A percentile compares a stretch with the other conserved stretches of the same genome.
Evolutionary conservation across 2,888 invertebrate genomes (phyloP).

Genomic region (Apodemia hepburni): DNA sequence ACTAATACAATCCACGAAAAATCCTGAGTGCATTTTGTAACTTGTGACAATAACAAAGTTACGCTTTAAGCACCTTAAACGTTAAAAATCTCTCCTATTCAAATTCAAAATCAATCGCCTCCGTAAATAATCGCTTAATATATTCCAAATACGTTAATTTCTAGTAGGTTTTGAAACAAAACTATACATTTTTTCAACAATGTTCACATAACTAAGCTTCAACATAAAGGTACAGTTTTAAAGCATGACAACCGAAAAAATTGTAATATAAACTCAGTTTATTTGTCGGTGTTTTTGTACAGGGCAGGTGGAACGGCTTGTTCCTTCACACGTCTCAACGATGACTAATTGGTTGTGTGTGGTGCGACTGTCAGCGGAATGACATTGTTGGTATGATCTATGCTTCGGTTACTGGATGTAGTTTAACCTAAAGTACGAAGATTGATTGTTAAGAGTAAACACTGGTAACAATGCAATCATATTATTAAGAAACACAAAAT

Average conservation of each 20-base stretch:
- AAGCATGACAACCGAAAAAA: slow-evolving; percentile 50
- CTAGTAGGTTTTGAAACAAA: slow-evolving; percentile 20
- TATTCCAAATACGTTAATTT: slow-evolving; percentile 2
- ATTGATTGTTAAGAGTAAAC: too few relatives aligned
- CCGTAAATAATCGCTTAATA: slow-evolving; percentile 1
- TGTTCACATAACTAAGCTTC: slow-evolving; percentile 27
- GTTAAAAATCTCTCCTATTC: not conserved
- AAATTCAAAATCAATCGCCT: not conserved
- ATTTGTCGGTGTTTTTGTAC: slow-evolving; percentile 23
- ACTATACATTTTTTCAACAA: slow-evolving; percentile 11
- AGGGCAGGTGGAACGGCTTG: slow-evolving; percentile 58
- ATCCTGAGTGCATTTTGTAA: not conserved
- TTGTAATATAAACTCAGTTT: slow-evolving; percentile 40
- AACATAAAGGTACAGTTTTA: slow-evolving; percentile 29
- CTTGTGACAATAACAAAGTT: slow-evolving; percentile 2
- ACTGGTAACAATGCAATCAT: too few relatives aligned
- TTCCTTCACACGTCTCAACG: slow-evolving; percentile 42
- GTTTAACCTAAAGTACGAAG: too few relatives aligned
- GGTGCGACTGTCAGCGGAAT: slow-evolving; percentile 42
- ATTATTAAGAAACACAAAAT: too few relatives aligned
- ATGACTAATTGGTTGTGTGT: slow-evolving; percentile 39
- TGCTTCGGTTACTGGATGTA: too few relatives aligned
- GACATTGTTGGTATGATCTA: too few relatives aligned
- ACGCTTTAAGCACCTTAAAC: not conserved
- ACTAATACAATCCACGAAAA: not conserved